Base-by-base conservation (phyloP, 2,797 vertebrate genomes). In the Neosalanx taihuensis region DNA sequence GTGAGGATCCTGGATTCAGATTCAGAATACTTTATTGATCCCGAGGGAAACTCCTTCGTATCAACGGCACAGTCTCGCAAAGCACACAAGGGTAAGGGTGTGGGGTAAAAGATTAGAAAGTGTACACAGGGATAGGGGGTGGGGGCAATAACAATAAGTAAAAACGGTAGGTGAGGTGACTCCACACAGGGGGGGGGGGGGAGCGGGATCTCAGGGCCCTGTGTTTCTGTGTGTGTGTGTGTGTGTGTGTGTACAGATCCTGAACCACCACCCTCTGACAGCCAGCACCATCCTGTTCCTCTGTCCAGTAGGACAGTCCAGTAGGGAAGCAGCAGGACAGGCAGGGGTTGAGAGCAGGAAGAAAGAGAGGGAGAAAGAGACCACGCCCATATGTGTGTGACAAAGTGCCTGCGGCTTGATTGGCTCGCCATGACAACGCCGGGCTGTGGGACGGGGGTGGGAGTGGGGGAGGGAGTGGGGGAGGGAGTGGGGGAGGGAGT, bases 361-460 rank as follows among this genome's bases (percentile, higher is more conserved):
- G 46, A 64, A 57, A 83, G 75, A 81, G 80, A 87, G 75, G 78
- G 85, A 88, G 85, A 90, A 80, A 80, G 66, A 78, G 80, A 88
- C 88, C 89, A 86, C 79, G 83, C 81, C 82, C 80, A 84, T 84
- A 88, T 85, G 86, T 91, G 81, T 90, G 88, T 88, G 89, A 91
- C 89, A 88, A 90, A 90, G 85, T 79, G 74, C 79, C 84, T 84
- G 82, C 62, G 79, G 83, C 87, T 84, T 90, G 82, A 83, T 89
- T 86, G 84, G 81, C 81, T 92, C 88, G 81, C 91, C 89, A 91
- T 90, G 89, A 86, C 90, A 90, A 91, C 51, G 51, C 88, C 62
- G 18, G 71, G 71, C 71, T 69, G 78, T 70, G 59, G 53, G 72
- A 75, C 66, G 58, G 67, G 67, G 64, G 51, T 6, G 64, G 67